Conservation (phyloP, 2,797 vertebrate species). For the Hoplostethus mediterraneus region DNA sequence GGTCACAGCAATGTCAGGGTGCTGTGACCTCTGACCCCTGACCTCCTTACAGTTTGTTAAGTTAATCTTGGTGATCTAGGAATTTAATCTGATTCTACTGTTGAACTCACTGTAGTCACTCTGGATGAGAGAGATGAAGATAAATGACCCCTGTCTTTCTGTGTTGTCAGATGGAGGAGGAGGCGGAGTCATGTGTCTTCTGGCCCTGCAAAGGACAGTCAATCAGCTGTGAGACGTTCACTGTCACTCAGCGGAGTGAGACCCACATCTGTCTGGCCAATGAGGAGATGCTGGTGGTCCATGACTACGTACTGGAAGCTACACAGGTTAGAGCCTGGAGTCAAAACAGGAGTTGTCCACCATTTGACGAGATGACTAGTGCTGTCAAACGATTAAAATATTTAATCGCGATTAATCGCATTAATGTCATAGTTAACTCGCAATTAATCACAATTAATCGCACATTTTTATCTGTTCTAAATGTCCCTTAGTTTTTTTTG, state of each 20-base stretch:
- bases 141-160: conserved; percentile 18
- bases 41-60: not conserved
- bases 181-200: conserved; percentile 79
- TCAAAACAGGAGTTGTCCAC: too few relatives aligned
- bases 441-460: too few relatives aligned
- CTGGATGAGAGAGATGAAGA: not conserved
- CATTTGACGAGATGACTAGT: too few relatives aligned
- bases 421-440: too few relatives aligned
- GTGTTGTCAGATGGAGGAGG: conserved; percentile 84
- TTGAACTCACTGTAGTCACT: not conserved
- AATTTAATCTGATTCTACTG: too few relatives aligned
- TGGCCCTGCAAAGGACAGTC: conserved; percentile 93
- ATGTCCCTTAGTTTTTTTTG: too few relatives aligned
- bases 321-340: conserved; percentile 85
- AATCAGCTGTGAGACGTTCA: conserved; percentile 91
- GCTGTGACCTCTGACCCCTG: not conserved
- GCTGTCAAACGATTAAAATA: too few relatives aligned
- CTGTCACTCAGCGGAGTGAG: conserved; percentile 90
- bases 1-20: too few relatives aligned
- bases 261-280: conserved; percentile 91
- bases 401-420: too few relatives aligned
- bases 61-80: not conserved
- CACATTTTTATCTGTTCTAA: too few relatives aligned
- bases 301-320: conserved; percentile 93
- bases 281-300: conserved; percentile 92